Base-by-base conservation (phyloP, 2,113 vertebrate genomes). In the Brachyistius frenatus region DNA sequence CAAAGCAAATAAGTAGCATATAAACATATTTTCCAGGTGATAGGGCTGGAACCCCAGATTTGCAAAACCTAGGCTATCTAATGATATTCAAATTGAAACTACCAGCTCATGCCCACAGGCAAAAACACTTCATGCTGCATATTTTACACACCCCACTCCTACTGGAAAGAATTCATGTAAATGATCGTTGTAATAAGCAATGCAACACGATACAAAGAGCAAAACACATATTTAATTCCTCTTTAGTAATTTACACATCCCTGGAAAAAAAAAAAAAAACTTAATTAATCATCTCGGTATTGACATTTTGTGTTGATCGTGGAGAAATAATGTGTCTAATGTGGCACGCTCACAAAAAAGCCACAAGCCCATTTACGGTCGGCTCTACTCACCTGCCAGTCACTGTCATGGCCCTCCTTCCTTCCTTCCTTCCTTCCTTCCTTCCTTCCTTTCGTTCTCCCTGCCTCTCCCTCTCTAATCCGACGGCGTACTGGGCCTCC, bases 311-410 rank as follows among this genome's bases (percentile, higher is more conserved):
- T 57, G 36, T 62, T 39, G 66, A 30, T 74, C 54, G 7, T 15
- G 33, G 55, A 74, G 69, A 65, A 50, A 79, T 62, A 5, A 46
- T 57, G 30, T 53, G n/a, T 66, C 41, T 65, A 37, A 61, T 70
- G 68, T 32, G 81, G 67, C 72, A 41, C 61, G 60, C 37, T 46
- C 71, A 72, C 67, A 33, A 66, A 72, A 76, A 80, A 61, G 55
- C 39, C 6, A n/a, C 46, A 0, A 31, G 79, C 72, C 76, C 70
- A 60, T 83, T 78, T 84, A 70, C 73, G 74, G 78, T 65, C 55
- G 79, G 81, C 83, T 71, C 75, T 57, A 80, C 84, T 88, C 83
- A 87, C 86, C 90, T 89, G 81, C 86, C 80, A 78, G 86, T 81
- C 73, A 61, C 57, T 84, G 76, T 76, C 76, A 83, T 50, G 78